These are phyloP conservation scores for Accipiter cooperii DNA, from an alignment of 2,113 vertebrate genomes.

Conservation along the genomic window DNA sequence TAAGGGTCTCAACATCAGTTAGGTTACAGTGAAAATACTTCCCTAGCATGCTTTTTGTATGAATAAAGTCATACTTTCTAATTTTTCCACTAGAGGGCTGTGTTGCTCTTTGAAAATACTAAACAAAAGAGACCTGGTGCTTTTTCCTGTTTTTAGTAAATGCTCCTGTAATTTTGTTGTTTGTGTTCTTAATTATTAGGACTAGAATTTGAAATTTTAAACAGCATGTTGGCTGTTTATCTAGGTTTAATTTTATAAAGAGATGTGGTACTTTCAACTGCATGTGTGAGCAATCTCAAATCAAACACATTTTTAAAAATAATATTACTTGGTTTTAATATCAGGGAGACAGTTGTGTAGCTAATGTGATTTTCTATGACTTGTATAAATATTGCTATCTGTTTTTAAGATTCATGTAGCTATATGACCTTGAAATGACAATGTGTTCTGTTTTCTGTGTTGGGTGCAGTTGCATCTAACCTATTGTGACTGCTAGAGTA, in stretches of 20 bases:
- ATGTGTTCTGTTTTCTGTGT: not conserved
- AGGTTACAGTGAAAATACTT: not conserved
- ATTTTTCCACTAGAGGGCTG: conserved; percentile 68
- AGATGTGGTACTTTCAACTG: not conserved
- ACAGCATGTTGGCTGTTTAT: not conserved
- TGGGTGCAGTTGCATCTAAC: not conserved
- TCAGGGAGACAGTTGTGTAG: not conserved
- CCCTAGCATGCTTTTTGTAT: not conserved
- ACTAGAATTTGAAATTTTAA: conserved; percentile 1
- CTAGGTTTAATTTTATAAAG: conserved; percentile 1
- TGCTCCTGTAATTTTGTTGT: conserved; percentile 26
- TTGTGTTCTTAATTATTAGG: conserved; percentile 2
- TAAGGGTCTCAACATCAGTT: not conserved
- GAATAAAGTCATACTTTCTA: not conserved
- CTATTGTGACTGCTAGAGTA: not conserved
- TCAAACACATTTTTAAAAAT: not conserved
- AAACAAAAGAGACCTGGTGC: conserved; percentile 4
- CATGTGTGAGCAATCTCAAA: not conserved
- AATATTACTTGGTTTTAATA: conserved; percentile 3
- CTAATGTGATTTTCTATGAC: conserved; percentile 16
- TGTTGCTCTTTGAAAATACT: conserved; percentile 60
- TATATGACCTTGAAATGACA: not conserved
- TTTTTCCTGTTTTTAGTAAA: conserved; percentile 13
- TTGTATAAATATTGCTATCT: not conserved
- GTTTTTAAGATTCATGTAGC: not conserved